Evolutionary conservation across 2,113 vertebrate species (phyloP).

Genomic region (Xiphophorus couchianus): DNA sequence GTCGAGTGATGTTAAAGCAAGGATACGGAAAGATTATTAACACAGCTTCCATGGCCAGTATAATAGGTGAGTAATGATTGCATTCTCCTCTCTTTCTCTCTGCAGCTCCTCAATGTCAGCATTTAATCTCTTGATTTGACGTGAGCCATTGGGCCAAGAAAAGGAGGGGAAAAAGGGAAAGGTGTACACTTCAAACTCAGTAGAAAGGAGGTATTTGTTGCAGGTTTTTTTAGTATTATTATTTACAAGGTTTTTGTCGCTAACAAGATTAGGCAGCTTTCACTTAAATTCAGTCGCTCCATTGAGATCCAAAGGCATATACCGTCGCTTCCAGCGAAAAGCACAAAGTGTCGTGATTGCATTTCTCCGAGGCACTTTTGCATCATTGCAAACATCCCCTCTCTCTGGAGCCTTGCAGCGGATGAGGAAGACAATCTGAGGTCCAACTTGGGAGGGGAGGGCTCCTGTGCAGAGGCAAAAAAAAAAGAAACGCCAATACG

Average conservation of each 20-base stretch:
- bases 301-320: constrained; percentile 26
- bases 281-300: constrained; percentile 45
- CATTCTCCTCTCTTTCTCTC: constrained; percentile 46
- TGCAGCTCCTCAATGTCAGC: constrained; percentile 60
- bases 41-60: constrained; percentile 93
- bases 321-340: constrained; percentile 42
- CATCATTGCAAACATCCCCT: constrained; percentile 78
- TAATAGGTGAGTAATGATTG: constrained; percentile 95
- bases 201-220: constrained; percentile 1
- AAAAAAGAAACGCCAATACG: constrained; percentile 44
- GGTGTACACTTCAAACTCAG: constrained; percentile 19
- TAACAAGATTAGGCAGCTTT: constrained; percentile 51
- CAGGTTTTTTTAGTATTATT: background rate
- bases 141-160: constrained; percentile 39
- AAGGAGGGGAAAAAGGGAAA: constrained; percentile 16
- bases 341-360: constrained; percentile 72
- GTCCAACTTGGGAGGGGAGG: constrained; percentile 64
- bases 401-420: constrained; percentile 67
- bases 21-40: constrained; percentile 97
- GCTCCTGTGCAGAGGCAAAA: constrained; percentile 71
- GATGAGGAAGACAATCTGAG: constrained; percentile 74
- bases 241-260: constrained; percentile 27
- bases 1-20: constrained; percentile 93
- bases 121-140: constrained; percentile 65
- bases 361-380: constrained; percentile 63